Base-by-base conservation (phyloP, 2,888 invertebrate species). In the Ryuthela nishihirai region DNA sequence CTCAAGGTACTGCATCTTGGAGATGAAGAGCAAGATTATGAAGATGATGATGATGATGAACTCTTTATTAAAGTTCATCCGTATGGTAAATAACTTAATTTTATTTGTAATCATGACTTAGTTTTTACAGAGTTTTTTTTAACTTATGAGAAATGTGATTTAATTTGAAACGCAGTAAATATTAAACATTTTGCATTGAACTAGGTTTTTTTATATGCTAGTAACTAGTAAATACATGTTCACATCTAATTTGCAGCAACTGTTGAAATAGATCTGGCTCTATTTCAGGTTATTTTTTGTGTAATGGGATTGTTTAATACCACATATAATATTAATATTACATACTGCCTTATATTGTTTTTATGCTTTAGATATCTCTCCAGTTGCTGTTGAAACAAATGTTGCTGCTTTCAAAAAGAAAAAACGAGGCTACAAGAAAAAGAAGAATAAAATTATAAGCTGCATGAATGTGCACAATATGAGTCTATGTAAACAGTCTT, bases 1-100 rank as follows among this genome's bases (percentile, higher is more conserved):
- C 80, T 95, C 68, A 84, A 88, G 72, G 87, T 89, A 73, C 82
- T 88, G 69, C 88, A 90, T 76, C 88, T 88, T 73, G 80, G 80
- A 26, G 70, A 70, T 26, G 80, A 79, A 54, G 73, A 70, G 9
- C 71, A 74, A 40, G 68, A 70, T 15, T 65, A 67, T n/a, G 18
- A 20, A 23, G 41, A 44, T 7, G 53, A 34, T 20, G 56, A 58
- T 39, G 59, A 54, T 36, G 52, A 62, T 35, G 63, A 63, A 48
- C 34, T 50, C n/a, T 54, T 59, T 45, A 48, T 43, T 20, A 35
- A 42, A 59, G 59, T 53, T 25, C 21, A 41, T 39, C 53, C 53
- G 34, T 32, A 47, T 59, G 44, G 18, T 23, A 25, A 39, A 39
- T 4, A 17, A 6, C 17, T 36, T 17, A 6, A 7, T 36, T 9